Evolutionary conservation across 2,113 vertebrate species (phyloP).

Genomic region (Halichoerus grypus): DNA sequence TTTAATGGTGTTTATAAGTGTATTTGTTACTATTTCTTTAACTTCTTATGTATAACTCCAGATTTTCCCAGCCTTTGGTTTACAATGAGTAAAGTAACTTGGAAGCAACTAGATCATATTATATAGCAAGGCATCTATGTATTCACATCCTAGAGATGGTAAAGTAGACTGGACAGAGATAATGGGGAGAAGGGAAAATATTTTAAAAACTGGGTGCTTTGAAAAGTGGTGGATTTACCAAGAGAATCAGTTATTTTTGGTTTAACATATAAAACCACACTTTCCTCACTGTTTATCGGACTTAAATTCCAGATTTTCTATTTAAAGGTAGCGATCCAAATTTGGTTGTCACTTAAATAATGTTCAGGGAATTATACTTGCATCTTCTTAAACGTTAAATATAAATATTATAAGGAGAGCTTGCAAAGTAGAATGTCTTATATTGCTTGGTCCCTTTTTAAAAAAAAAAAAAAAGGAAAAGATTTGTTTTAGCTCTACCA

Average conservation of each 20-base stretch:
- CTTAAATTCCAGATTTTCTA: conserved; percentile 71
- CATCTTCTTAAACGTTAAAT: conserved; percentile 62
- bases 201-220: neutral
- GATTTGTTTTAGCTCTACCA: conserved; percentile 10
- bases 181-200: neutral
- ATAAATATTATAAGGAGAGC: conserved; percentile 65
- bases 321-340: conserved; percentile 67
- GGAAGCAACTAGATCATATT: conserved; percentile 56
- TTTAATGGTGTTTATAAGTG: neutral
- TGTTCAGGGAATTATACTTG: conserved; percentile 55
- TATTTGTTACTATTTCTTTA: neutral
- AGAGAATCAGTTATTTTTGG: conserved; percentile 16
- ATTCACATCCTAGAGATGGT: neutral
- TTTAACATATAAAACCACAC: conserved; percentile 51
- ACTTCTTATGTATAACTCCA: neutral
- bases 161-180: neutral
- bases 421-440: conserved; percentile 59
- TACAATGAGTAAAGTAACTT: conserved; percentile 45
- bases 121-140: neutral
- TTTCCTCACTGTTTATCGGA: conserved; percentile 61
- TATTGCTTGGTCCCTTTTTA: conserved; percentile 33
- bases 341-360: conserved; percentile 62
- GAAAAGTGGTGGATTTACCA: neutral
- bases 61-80: neutral
- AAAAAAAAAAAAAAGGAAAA: neutral